Conservation (phyloP, 2,113 vertebrate genomes). For the Stegastes partitus region DNA sequence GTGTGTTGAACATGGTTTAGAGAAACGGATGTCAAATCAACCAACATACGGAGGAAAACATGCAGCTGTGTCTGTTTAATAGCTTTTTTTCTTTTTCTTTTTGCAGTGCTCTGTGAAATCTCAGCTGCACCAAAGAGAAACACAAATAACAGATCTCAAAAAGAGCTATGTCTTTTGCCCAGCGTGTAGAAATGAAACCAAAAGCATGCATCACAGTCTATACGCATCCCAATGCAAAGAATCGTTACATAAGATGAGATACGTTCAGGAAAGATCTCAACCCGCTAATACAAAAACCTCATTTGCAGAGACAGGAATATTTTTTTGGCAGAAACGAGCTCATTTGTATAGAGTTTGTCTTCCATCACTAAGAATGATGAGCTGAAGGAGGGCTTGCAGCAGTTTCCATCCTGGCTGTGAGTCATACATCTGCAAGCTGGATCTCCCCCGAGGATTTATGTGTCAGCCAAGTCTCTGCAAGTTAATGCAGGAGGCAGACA, state of each 20-base stretch:
- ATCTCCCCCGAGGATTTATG: slow-evolving; percentile 53
- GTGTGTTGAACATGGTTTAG: background rate
- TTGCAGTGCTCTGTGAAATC: background rate
- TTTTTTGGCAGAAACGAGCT: slow-evolving; percentile 58
- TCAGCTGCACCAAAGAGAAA: slow-evolving; percentile 4
- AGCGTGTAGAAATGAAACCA: slow-evolving; percentile 4
- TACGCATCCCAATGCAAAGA: slow-evolving; percentile 5
- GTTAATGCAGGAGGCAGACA: slow-evolving; percentile 38
- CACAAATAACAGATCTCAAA: slow-evolving; percentile 4
- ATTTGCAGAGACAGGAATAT: slow-evolving; percentile 60
- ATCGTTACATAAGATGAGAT: slow-evolving; percentile 26
- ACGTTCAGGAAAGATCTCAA: slow-evolving; percentile 41
- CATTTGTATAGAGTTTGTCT: slow-evolving; percentile 64
- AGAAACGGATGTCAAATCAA: background rate
- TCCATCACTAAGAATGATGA: slow-evolving; percentile 66
- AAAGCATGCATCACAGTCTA: slow-evolving; percentile 4
- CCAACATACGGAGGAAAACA: background rate
- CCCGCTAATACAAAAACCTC: slow-evolving; percentile 43
- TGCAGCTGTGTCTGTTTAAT: background rate
- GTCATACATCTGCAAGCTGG: slow-evolving; percentile 55
- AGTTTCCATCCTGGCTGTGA: slow-evolving; percentile 59
- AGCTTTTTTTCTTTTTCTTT: background rate
- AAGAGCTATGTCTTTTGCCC: background rate
- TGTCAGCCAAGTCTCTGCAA: slow-evolving; percentile 50
- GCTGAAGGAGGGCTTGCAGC: slow-evolving; percentile 46